Base-by-base conservation (phyloP, 2,797 vertebrate species). In the Staurois parvus region DNA sequence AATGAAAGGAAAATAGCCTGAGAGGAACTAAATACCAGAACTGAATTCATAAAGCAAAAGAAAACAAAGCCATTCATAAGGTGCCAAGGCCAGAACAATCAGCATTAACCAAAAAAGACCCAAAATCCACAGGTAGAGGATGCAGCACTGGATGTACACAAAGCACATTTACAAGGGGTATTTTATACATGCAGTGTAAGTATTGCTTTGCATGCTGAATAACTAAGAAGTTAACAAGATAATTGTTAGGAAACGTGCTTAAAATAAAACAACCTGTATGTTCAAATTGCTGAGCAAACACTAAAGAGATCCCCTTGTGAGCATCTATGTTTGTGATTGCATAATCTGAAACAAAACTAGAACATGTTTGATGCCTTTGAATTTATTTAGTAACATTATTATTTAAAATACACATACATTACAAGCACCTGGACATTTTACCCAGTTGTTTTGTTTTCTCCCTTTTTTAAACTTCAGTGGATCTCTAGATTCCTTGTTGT, bases 1-100 rank as follows among this genome's bases (percentile, higher is more conserved):
- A 92, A 92, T 92, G 88, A 93, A 93, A 91, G 84, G 88, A 91
- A 92, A 92, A 91, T 88, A 91, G 88, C 85, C 90, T 78, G 88
- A 90, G 89, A 93, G 87, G 87, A 89, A 83, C 86, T 90, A 92
- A 91, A 90, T 87, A 91, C 88, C 79, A 90, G 87, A 88, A 75
- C 26, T 0, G 19, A 90, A 88, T 86, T 89, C 88, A 90, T 87
- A 85, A 84, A 85, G 77, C 79, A 70, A 80, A 84, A 79, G 67
- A 76, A 87, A 75, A 88, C 87, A 79, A 88, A 88, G 76, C 64
- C 88, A 34, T 81, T 86, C 85, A 87, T 56, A 89, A 64, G 86
- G 88, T 84, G 84, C 37, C 90, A 90, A 86, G 88, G 87, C 88
- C 86, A 85, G 75, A 78, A 83, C 85, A 87, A 87, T 87, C 75